Base-by-base conservation (phyloP, 2,113 vertebrate species). In the Hippoglossus stenolepis region DNA sequence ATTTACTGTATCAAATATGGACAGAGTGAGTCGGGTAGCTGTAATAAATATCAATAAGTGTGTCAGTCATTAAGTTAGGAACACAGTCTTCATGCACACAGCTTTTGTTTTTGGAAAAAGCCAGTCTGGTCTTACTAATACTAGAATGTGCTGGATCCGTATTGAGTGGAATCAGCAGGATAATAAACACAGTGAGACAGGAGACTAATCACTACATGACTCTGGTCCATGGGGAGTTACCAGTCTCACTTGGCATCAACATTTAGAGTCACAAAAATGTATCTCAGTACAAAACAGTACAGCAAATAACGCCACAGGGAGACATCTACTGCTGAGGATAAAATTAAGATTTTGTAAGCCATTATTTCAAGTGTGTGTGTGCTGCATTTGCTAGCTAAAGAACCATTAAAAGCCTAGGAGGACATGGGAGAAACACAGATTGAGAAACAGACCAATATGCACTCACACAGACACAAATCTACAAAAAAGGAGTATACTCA, bases 401-500 rank as follows among this genome's bases (percentile, higher is more conserved):
- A 76, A 53, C 10, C 53, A 11, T 26, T 11, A 56, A 35, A 65
- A 69, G 40, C n/a, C 23, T 17, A 12, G 47, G 35, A 75, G 9
- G 43, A 31, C 31, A 65, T 26, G n/a, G 43, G 15, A 56, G 72
- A 49, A 31, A 61, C 24, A 38, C 70, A 80, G 57, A 74, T 13
- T 61, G 65, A 71, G 54, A 65, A 70, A 77, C n/a, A 61, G 18
- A 81, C 21, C 13, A 24, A 60, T 35, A 68, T 35, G 70, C 49
- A 17, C 23, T 75, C 13, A 61, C 35, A 57, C 10, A 24, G 24
- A 72, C 21, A 64, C 11, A 63, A 3, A 31, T 3, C 63, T 7
- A 66, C 21, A 35, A 0, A 40, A 54, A 59, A 57, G 40, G 60
- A 45, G 61, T 65, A 28, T 70, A 88, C 87, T 90, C 60, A 89